Evolutionary conservation across 1,140 invertebrate genomes (phyloP), one percentile per base, ranked within the genome.

Genomic region (Drosophila murphyi): DNA sequence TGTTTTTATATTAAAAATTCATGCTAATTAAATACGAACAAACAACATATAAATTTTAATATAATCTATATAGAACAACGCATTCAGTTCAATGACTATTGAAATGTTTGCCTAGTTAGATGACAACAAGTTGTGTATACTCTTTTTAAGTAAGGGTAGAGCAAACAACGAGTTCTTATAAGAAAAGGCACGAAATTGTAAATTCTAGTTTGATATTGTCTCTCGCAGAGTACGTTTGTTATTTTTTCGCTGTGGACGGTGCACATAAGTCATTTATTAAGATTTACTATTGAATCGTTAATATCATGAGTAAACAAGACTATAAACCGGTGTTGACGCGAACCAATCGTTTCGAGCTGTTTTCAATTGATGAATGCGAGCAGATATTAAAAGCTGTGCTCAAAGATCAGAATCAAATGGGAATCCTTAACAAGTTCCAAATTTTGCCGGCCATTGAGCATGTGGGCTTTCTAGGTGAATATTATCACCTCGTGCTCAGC

Each of bases 391-490:
- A 48, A 51, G 20, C 87, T 59, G 56, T 90, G 37, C 54, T 90
- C 32, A 41, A 63, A 4, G 80, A 91, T 67, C 67, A 72, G 32
- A 51, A 76, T 0, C 20, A 69, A 2, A 8, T 34, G 3, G 90
- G 83, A 0, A 20, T 20, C 6, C 37, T 92, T 0, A 56, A 41
- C 2, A 31, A 72, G 10, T 91, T 82, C 50, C 43, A 90, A 63
- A 62, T 90, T 50, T 54, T 82, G 34, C 72, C 90, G 12, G 90
- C 90, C n/a, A 70, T 75, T 0, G 77, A 82, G 5, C 65, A 76
- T 41, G 60, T 77, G 0, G 90, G 90, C 6, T 92, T 90, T 34
- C 39, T 92, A 7, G 90, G 90, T 2, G 83, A 91, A 79, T 92
- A 92, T 51, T 91, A 73, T 71, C 80, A 90, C 64, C 52, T 92